Evolutionary conservation across 1,140 invertebrate species (phyloP), one percentile per base, ranked within the genome.

Genomic region (Triops cancriformis): DNA sequence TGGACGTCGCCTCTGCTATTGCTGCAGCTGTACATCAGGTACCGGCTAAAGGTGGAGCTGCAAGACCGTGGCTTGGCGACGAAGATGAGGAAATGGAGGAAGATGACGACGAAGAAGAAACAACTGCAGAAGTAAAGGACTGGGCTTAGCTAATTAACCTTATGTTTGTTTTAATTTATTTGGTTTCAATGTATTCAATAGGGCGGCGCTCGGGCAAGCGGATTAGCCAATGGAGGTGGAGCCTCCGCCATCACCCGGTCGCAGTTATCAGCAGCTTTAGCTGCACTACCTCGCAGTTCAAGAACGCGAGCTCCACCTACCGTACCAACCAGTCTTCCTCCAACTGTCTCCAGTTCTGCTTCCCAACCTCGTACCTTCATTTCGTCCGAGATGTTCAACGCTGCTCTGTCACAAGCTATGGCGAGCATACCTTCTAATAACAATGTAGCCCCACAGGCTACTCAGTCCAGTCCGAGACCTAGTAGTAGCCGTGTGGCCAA

Each of bases 391-490:
- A 78, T 78, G 77, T 74, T 78, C 27, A 73, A 73, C 27, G 23
- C 37, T 42, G 77, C 77, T 10, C 42, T 78, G n/a, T 42, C 74
- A 28, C 77, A 78, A 78, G 77, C 77, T 41, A 73, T 78, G 73
- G 75, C 75, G 7, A 45, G 26, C 23, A 51, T 37, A 45, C 41
- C 26, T 12, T 45, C 74, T 1, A 75, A 45, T 43, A 75, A 42
- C 23, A 75, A 26, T 26, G 73, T 75, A 51, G n/a, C 73, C 0
- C 28, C 73, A 12, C 23, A 26, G 74, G 31, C 42, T 76, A 3
- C 26, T 37, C 26, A 23, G 73, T 74, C 73, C 10, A 41, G 26
- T 26, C 18, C 28, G 9, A 31, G 28, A 41, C 41, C 26, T 74
- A 74, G 23, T n/a, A 74, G 73, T 76, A 41, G 74, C n/a, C 74